A percentile compares a stretch with the other conserved stretches of the same genome.
phyloP scores from a whole-genome alignment of 2,113 vertebrate species.

The Tinamus guttatus region DNA sequence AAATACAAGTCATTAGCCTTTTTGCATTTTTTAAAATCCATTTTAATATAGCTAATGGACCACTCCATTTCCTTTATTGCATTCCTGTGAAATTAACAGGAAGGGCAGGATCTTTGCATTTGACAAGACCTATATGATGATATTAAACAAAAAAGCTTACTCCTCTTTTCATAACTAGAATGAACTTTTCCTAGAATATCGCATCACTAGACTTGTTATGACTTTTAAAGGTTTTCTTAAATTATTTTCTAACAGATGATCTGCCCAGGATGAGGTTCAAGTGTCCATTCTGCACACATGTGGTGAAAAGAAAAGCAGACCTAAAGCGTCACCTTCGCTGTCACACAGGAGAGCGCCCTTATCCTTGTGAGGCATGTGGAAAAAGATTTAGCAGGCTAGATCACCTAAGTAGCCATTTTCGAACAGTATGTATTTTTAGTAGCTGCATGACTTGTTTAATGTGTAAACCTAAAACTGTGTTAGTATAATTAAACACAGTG shows the following conservation, averaged over 20 bases:
- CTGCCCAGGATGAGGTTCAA: constrained; percentile 93
- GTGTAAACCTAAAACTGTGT: background rate
- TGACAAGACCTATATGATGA: rapidly evolving
- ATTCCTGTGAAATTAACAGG: background rate
- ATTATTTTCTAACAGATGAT: constrained; percentile 80
- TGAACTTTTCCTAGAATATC: background rate
- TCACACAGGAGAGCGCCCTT: constrained; percentile 95
- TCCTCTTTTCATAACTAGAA: background rate
- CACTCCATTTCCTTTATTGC: background rate
- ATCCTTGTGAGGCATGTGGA: constrained; percentile 95
- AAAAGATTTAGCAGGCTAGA: constrained; percentile 96
- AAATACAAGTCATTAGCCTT: background rate
- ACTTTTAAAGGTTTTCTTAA: background rate
- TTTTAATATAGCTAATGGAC: background rate
- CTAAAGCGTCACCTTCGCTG: constrained; percentile 96
- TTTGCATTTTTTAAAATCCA: background rate
- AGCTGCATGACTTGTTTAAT: background rate
- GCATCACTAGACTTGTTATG: background rate
- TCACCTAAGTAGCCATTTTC: constrained; percentile 95
- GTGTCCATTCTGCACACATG: constrained; percentile 96
- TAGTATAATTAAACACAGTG: background rate
- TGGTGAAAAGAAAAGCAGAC: constrained; percentile 97
- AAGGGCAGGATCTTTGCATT: background rate
- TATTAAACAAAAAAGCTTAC: rapidly evolving
- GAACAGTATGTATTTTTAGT: constrained; percentile 84